These are phyloP conservation scores for Eurystomus gularis DNA, from an alignment of 2,113 vertebrate species.

Conservation along the genomic window DNA sequence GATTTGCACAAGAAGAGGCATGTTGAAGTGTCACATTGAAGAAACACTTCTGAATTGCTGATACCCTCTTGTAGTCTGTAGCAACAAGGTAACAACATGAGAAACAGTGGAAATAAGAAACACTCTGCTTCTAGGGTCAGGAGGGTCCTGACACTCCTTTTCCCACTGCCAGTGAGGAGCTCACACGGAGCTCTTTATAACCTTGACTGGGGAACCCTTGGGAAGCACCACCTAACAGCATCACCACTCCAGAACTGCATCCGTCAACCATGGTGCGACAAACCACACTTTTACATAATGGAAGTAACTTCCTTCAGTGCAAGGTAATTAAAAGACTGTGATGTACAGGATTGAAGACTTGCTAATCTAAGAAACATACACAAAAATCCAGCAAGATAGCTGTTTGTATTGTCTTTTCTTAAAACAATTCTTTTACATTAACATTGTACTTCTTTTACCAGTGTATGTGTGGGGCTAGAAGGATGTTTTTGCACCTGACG, in stretches of 20 bases:
- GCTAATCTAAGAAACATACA: not conserved
- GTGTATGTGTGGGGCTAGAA: not conserved
- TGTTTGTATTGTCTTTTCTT: not conserved
- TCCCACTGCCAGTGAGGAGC: not conserved
- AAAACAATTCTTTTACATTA: not conserved
- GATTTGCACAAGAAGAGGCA: not conserved
- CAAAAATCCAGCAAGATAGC: not conserved
- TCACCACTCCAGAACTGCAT: not conserved
- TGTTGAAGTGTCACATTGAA: not conserved
- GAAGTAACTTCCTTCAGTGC: not conserved
- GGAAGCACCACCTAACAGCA: not conserved
- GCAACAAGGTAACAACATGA: not conserved
- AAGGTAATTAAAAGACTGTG: not conserved
- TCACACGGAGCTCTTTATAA: not conserved
- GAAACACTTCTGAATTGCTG: not conserved
- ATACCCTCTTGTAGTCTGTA: not conserved
- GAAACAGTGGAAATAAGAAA: not conserved
- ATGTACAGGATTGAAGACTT: not conserved
- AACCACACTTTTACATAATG: not conserved
- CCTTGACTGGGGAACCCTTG: not conserved
- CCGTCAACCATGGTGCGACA: not conserved
- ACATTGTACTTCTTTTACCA: not conserved
- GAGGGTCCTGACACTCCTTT: not conserved
- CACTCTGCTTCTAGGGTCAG: not conserved
- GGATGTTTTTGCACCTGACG: not conserved